Conservation (phyloP, 2,888 invertebrate genomes). For the Amphipoea oculea region DNA sequence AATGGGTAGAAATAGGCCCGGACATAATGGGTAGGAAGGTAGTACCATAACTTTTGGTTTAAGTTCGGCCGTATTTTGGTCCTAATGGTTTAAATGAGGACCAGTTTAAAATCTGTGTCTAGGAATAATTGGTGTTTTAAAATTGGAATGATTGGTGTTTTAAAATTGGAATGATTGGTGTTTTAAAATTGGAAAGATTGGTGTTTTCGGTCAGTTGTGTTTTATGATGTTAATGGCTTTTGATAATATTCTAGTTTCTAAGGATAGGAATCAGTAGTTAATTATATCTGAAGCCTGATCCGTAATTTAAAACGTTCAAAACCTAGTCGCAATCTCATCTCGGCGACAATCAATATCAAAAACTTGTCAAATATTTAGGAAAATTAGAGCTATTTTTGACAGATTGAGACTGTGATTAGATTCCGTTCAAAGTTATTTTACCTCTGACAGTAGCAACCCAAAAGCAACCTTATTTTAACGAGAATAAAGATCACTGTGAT, state of each 20-base stretch:
- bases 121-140: no score
- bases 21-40: constrained; percentile 24
- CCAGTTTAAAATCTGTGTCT: constrained; percentile 6
- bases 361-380: not conserved
- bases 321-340: not conserved
- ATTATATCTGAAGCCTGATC: not conserved
- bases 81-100: not conserved
- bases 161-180: not conserved
- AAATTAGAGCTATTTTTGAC: rapidly evolving
- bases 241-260: not conserved
- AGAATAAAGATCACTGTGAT: no score
- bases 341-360: not conserved
- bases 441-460: no score
- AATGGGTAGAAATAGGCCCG: constrained; percentile 7
- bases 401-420: not conserved
- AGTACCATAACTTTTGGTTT: constrained; percentile 35
- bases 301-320: not conserved
- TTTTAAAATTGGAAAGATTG: not conserved
- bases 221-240: not conserved
- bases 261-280: not conserved
- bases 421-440: no score
- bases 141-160: not conserved
- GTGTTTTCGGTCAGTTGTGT: constrained; percentile 4
- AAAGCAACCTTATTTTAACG: no score
- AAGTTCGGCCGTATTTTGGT: constrained; percentile 22